Evolutionary conservation across 2,888 invertebrate species (phyloP), one percentile per base, ranked within the genome.

Genomic region (Ephialtes manifestator): DNA sequence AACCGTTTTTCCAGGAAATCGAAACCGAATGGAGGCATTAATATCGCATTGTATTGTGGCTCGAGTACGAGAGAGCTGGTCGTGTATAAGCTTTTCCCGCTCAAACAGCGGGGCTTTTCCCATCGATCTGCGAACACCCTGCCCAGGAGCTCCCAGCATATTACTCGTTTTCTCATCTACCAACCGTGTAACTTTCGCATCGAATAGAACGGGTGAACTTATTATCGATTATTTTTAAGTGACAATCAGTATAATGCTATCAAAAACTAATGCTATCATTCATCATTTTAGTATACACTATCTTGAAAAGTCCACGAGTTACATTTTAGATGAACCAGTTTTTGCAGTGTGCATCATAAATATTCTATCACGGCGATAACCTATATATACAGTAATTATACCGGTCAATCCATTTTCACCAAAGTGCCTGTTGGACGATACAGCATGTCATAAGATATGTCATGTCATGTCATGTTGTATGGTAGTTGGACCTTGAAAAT

Each of bases 1-100:
- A 90, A 91, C 89, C 91, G 90, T 92, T 93, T 93, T 92, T 92
- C 90, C 93, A 90, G 92, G 91, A 92, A 92, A 92, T 93, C 91
- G 91, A 93, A 92, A 93, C 91, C 92, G 91, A 92, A 92, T 92
- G 89, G 89, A 83, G 90, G 90, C 92, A 92, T 93, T 93, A 93
- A 93, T 93, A 93, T 92, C 93, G 92, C 93, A 93, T 92, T 92
- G 91, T 92, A 89, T 88, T 87, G 88, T 11, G 5, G 58, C 48
- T 28, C 58, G 63, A 43, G 35, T 20, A 4, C 68, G 24, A 67
- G 28, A 28, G 24, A 15, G 11, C 20, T n/a, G 18, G 18, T 11
- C 43, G 74, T 51, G 11, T 20, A 79, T 24, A 60, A 63, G 60
- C 71, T 79, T 43, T 60, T 71, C 35, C 58, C 31, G 18, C 55